Base-by-base conservation (phyloP, 2,888 invertebrate genomes). In the Acronicta psi region DNA sequence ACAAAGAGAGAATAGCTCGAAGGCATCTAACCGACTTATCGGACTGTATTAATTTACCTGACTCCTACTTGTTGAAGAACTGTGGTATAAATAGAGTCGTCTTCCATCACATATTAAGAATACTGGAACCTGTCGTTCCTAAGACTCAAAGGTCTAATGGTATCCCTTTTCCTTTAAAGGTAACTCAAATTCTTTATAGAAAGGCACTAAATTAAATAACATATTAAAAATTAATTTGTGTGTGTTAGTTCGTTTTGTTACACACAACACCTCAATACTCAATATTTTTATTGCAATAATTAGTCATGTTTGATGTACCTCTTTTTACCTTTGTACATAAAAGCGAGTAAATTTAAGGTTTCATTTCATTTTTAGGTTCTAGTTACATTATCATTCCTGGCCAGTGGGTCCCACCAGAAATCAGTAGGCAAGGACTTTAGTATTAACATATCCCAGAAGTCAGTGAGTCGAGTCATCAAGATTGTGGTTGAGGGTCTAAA, bases 91-190 rank as follows among this genome's bases (percentile, higher is more conserved):
- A 84, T 56, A 77, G 72, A 68, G 36, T 49, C 2, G 77, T 88
- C 31, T 88, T 86, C 47, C 84, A 86, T 62, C 80, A 83, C 59
- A 70, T 88, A 41, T 57, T 88, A 31, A 77, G 76, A 55, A 83
- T 87, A 72, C 57, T 88, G 38, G 86, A 87, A 64, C 86, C 88
- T 23, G 81, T 88, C 7, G 85, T 88, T 6, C 87, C 88, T 0
- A 85, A 82, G 61, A 86, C 84, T 18, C 86, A 86, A 51, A 79
- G 87, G 46, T 87, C 88, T 3, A 88, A 86, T 73, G 86, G 88
- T 23, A 88, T 88, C 67, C 88, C 88, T 37, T 87, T 88, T 62
- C 85, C 88, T 58, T 58, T 88, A 31, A 88, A 88, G 84, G 88
- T 87, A 68, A 59, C 1, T 29, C 29, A 29, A 11, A 11, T 29